Base-by-base conservation (phyloP, 2,113 vertebrate genomes). In the Gasterosteus aculeatus region DNA sequence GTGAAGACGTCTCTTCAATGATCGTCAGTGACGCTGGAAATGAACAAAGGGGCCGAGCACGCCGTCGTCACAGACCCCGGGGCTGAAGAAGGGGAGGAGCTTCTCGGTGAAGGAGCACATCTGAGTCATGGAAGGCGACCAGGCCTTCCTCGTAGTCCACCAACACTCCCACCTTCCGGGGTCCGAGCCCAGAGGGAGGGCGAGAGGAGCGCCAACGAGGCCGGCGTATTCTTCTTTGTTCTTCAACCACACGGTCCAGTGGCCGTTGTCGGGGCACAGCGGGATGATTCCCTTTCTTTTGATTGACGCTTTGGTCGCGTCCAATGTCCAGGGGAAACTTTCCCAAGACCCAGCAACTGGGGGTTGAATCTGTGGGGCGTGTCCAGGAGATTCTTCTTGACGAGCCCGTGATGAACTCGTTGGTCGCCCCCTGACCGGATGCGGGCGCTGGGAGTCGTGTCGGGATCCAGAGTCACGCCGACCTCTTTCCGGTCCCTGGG, bases 281-380 rank as follows among this genome's bases (percentile, higher is more conserved):
- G 58, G 46, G 65, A 64, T 64, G 0, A 63, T 31, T 18, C 59
- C 66, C 29, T 75, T 81, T 46, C 78, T 70, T 10, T 75, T 75
- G 41, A 70, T 70, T 0, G 49, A 53, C n/a, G 2, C n/a, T 8
- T 22, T 53, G 49, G n/a, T 0, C 60, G 65, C 72, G 11, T 65
- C 78, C 12, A 60, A 0, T 15, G 16, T 53, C 78, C 78, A 81
- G 2, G 65, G 69, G 78, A 80, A 75, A 18, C 65, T 12, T 75
- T 31, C 51, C 51, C 7, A 75, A 18, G 9, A 80, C 35, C 16
- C 68, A 70, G 44, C 58, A 56, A 2, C 75, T 64, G 0, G 59
- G 22, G 67, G 4, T 78, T 46, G 3, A 78, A 80, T 10, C 71
- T 74, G 38, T 63, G 2, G 2, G 49, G 49, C 9, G 9, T 9